phyloP scores from a whole-genome alignment of 2,888 invertebrate genomes.

The Lochmaea crataegi region DNA sequence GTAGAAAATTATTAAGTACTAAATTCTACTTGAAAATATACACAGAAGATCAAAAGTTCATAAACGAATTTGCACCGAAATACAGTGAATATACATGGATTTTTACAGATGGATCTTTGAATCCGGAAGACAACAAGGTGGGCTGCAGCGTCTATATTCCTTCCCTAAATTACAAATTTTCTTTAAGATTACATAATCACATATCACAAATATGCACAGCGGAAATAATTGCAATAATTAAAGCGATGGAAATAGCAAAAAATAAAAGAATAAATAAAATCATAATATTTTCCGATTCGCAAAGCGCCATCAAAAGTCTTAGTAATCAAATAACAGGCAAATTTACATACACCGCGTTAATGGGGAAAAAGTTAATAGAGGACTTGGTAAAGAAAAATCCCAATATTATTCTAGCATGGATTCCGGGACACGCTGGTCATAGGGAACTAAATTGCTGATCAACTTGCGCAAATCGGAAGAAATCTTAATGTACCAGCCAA shows the following conservation, averaged over 20 bases:
- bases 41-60: no score
- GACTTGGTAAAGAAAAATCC: constrained; percentile 2
- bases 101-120: not conserved
- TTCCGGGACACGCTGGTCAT: constrained; percentile 19
- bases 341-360: constrained; percentile 1
- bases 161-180: constrained; percentile 14
- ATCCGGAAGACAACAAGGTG: not conserved
- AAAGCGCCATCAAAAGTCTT: no score
- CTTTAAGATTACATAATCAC: constrained; percentile 10
- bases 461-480: no score
- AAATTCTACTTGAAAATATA: no score
- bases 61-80: no score
- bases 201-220: constrained; percentile 13
- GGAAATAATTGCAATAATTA: no score
- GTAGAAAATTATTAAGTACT: no score
- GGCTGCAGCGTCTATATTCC: constrained; percentile 18
- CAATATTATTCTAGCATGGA: constrained; percentile 17
- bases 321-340: constrained; percentile 1
- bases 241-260: no score
- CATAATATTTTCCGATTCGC: no score
- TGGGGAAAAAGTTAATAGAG: not conserved
- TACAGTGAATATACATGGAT: no score
- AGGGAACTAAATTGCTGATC: constrained; percentile 20
- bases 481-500: not conserved
- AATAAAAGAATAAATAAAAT: no score